Evolutionary conservation across 2,888 invertebrate genomes (phyloP).

Genomic region (Eupithecia vulgata): DNA sequence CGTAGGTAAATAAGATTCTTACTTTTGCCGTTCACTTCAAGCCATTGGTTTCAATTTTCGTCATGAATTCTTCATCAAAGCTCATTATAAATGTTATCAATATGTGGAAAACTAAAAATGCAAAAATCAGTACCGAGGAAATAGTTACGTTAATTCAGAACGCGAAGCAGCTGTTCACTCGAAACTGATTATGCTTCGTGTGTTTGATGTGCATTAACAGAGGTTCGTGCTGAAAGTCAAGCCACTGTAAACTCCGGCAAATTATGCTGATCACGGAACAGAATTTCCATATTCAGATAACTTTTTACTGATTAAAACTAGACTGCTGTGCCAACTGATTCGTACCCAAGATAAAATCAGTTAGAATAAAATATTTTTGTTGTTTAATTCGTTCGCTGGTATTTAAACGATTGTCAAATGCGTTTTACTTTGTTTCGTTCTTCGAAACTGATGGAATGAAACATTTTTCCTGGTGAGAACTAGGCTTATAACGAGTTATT

Average conservation of each 20-base stretch:
- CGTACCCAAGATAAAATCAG: neutral
- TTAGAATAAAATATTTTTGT: neutral
- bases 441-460: neutral
- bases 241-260: neutral
- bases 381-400: neutral
- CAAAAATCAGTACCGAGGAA: neutral
- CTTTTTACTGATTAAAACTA: neutral
- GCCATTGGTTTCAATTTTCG: neutral
- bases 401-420: neutral
- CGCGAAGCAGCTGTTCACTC: neutral
- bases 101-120: neutral
- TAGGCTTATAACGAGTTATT: neutral
- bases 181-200: constrained; percentile 13
- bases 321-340: neutral
- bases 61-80: neutral
- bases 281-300: constrained; percentile 6
- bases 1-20: neutral
- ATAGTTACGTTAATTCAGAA: neutral
- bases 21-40: neutral
- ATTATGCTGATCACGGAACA: constrained; percentile 13
- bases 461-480: neutral
- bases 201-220: constrained; percentile 13
- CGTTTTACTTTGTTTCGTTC: neutral
- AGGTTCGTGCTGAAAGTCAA: constrained; percentile 6
- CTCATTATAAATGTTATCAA: neutral